phyloP scores from a whole-genome alignment of 1,140 invertebrate species.

The Mya arenaria region DNA sequence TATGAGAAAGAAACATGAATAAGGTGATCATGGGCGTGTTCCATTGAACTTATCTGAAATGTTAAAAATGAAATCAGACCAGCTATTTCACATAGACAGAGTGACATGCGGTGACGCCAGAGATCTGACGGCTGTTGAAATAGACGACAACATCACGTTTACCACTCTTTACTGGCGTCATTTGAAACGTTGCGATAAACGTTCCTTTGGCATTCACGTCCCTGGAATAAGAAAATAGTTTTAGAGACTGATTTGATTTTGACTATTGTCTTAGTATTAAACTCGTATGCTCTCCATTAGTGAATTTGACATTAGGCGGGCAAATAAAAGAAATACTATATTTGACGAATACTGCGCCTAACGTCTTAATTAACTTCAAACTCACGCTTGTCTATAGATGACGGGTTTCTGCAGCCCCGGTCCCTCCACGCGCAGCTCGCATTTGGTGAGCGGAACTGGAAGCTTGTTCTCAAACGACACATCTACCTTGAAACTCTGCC shows the following conservation, averaged over 20 bases:
- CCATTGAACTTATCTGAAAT: too few species aligned
- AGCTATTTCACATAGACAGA: too few species aligned
- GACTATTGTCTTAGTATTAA: too few species aligned
- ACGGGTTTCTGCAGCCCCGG: background rate
- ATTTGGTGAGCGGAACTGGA: constrained; percentile 1
- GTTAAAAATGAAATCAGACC: too few species aligned
- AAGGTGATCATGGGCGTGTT: too few species aligned
- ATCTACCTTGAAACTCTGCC: constrained; percentile 9
- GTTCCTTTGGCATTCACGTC: background rate
- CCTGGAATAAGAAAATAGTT: constrained; percentile 2
- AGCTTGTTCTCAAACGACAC: constrained; percentile 36
- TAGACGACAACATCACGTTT: background rate
- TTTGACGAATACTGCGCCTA: too few species aligned
- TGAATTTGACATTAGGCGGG: too few species aligned
- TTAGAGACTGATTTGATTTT: too few species aligned
- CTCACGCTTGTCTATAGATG: background rate
- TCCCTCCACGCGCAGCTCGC: constrained; percentile 31
- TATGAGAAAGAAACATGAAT: too few species aligned
- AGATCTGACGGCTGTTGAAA: background rate
- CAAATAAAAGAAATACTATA: too few species aligned
- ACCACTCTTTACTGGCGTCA: background rate
- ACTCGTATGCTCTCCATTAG: too few species aligned
- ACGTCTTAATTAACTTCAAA: too few species aligned
- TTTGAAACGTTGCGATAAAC: background rate
- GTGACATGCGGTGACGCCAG: background rate